Evolutionary conservation across 1,140 invertebrate genomes (phyloP).

Genomic region (Sitophilus oryzae): DNA sequence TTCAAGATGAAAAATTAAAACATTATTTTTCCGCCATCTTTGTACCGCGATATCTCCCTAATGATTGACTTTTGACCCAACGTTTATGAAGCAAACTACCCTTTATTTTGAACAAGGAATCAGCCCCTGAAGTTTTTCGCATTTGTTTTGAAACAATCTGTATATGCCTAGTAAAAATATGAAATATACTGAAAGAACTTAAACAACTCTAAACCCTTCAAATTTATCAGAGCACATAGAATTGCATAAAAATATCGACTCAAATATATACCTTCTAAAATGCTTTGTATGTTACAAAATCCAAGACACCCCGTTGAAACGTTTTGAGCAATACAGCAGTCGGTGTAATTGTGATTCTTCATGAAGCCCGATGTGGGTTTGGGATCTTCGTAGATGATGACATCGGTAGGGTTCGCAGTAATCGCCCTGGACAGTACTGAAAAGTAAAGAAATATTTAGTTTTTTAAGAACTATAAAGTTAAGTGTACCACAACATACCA

Average conservation of each 20-base stretch:
- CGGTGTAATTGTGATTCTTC: slow-evolving; percentile 64
- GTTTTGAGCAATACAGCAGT: slow-evolving; percentile 64
- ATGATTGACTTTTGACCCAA: too few relatives aligned
- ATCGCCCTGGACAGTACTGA: slow-evolving; percentile 53
- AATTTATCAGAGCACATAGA: too few relatives aligned
- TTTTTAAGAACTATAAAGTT: not conserved
- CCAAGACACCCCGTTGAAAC: slow-evolving; percentile 64
- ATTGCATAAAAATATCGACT: not conserved
- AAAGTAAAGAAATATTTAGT: slow-evolving; percentile 25
- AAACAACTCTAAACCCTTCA: too few relatives aligned
- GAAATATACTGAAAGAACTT: too few relatives aligned
- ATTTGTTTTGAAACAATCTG: too few relatives aligned
- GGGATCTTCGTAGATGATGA: slow-evolving; percentile 19
- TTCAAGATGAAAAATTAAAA: too few relatives aligned
- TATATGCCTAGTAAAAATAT: too few relatives aligned
- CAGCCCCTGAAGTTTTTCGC: too few relatives aligned
- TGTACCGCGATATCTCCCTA: too few relatives aligned
- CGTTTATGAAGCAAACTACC: too few relatives aligned
- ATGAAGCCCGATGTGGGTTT: slow-evolving; percentile 36
- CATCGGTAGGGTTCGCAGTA: slow-evolving; percentile 46
- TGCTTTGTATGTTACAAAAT: slow-evolving; percentile 77
- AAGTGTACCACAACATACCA: slow-evolving; percentile 51
- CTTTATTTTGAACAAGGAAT: too few relatives aligned
- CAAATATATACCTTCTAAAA: slow-evolving; percentile 57
- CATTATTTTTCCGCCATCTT: too few relatives aligned